Evolutionary conservation across 2,888 invertebrate species (phyloP).

Genomic region (Anagyrus pseudococci): DNA sequence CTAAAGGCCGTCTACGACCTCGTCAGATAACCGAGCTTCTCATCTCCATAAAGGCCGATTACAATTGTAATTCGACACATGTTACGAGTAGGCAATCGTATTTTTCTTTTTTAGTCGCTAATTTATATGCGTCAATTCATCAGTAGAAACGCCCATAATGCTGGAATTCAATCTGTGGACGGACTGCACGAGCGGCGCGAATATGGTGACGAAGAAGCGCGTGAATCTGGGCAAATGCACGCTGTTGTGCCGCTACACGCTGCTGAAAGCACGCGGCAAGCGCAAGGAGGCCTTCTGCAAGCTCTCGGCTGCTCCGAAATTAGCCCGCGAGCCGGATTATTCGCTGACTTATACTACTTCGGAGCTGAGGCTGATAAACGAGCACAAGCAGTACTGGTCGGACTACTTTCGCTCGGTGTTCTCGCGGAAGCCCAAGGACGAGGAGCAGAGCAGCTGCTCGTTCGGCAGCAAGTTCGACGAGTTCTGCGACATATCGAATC

Average conservation of each 20-base stretch:
- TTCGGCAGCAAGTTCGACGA: not conserved
- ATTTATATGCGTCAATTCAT: not conserved
- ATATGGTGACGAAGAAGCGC: slow-evolving; percentile 40
- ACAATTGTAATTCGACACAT: slow-evolving; percentile 40
- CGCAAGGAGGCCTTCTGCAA: not conserved
- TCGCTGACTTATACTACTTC: slow-evolving; percentile 12
- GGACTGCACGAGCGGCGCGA: slow-evolving; percentile 41
- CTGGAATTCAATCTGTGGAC: slow-evolving; percentile 47
- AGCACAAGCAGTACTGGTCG: slow-evolving; percentile 34
- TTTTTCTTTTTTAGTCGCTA: not conserved
- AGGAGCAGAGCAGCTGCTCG: not conserved
- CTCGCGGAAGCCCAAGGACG: not conserved
- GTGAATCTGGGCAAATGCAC: not conserved
- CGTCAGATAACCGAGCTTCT: slow-evolving; percentile 53
- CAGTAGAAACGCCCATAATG: slow-evolving; percentile 43
- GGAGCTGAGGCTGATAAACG: slow-evolving; percentile 21
- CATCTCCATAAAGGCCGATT: slow-evolving; percentile 41
- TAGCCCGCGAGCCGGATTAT: slow-evolving; percentile 18
- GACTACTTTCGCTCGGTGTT: slow-evolving; percentile 35
- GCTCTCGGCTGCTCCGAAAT: too few species aligned
- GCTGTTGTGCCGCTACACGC: slow-evolving; percentile 7
- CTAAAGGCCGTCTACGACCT: slow-evolving; percentile 58
- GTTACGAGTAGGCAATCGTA: not conserved
- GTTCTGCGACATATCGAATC: not conserved
- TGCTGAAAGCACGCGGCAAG: slow-evolving; percentile 1